Evolutionary conservation across 2,888 invertebrate species (phyloP).

Genomic region (Zootermopsis nevadensis): DNA sequence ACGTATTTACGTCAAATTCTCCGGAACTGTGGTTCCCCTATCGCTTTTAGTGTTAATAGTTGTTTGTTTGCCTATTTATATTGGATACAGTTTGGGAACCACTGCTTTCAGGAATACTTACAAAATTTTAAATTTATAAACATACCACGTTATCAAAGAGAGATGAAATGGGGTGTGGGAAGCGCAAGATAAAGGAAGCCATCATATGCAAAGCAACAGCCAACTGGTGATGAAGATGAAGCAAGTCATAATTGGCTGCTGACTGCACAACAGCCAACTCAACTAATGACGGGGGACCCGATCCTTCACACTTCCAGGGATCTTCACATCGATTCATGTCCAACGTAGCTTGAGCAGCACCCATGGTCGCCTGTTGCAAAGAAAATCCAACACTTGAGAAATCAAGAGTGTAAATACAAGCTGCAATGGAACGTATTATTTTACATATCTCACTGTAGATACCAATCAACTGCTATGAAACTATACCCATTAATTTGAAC

Average conservation of each 20-base stretch:
- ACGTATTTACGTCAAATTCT: too few relatives aligned
- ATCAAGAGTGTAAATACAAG: too few relatives aligned
- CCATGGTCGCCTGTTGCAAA: constrained; percentile 35
- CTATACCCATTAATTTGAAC: too few relatives aligned
- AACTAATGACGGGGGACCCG: constrained; percentile 74
- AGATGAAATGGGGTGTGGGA: constrained; percentile 75
- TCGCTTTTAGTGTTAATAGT: too few relatives aligned
- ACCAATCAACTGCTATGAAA: too few relatives aligned
- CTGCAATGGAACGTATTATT: too few relatives aligned
- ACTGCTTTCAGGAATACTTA: too few relatives aligned
- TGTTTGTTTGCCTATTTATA: too few relatives aligned
- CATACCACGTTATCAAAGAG: constrained; percentile 81
- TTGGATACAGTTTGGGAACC: too few relatives aligned
- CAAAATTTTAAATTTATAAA: constrained; percentile 36
- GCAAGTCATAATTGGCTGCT: constrained; percentile 77
- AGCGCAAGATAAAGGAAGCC: constrained; percentile 80
- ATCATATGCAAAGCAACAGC: constrained; percentile 82
- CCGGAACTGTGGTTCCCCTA: too few relatives aligned
- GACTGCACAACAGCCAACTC: constrained; percentile 83
- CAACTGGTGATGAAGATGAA: constrained; percentile 85
- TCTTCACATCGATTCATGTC: constrained; percentile 66
- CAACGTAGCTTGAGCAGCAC: neutral
- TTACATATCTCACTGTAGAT: too few relatives aligned
- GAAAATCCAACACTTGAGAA: neutral
- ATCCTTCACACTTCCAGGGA: constrained; percentile 72